These are phyloP conservation scores for Nannobrachium achirus DNA, from an alignment of 2,113 vertebrate genomes.

Conservation along the genomic window DNA sequence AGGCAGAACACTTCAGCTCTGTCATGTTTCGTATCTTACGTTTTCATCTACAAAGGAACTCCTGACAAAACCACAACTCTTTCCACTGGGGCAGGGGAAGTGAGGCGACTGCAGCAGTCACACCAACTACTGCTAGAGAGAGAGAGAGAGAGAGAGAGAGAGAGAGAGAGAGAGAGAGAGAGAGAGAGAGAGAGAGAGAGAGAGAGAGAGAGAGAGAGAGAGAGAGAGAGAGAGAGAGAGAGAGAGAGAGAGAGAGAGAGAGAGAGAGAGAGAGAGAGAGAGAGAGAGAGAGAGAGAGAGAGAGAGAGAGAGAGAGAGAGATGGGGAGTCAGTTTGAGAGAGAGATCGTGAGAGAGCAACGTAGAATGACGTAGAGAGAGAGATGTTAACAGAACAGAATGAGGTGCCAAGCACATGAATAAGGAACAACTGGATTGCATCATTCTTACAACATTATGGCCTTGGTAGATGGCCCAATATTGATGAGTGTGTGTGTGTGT, in stretches of 20 bases:
- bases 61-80: conserved; percentile 80
- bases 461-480: background rate
- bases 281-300: background rate
- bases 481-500: conserved; percentile 5
- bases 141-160: conserved; percentile 9
- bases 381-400: background rate
- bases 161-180: background rate
- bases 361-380: background rate
- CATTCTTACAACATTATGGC: conserved; percentile 5
- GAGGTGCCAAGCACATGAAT: background rate
- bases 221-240: conserved; percentile 15
- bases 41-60: conserved; percentile 73
- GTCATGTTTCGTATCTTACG: conserved; percentile 57
- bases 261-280: too few relatives aligned
- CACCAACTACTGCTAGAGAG: conserved; percentile 18
- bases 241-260: conserved; percentile 15
- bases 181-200: conserved; percentile 15
- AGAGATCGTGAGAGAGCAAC: background rate
- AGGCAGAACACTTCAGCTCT: conserved; percentile 17
- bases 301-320: background rate
- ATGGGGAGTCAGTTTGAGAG: background rate
- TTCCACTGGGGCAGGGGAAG: conserved; percentile 77
- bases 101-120: conserved; percentile 28
- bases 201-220: conserved; percentile 15
- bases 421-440: background rate